phyloP scores from a whole-genome alignment of 2,888 invertebrate genomes.

The Pristionchus exspectatus region DNA sequence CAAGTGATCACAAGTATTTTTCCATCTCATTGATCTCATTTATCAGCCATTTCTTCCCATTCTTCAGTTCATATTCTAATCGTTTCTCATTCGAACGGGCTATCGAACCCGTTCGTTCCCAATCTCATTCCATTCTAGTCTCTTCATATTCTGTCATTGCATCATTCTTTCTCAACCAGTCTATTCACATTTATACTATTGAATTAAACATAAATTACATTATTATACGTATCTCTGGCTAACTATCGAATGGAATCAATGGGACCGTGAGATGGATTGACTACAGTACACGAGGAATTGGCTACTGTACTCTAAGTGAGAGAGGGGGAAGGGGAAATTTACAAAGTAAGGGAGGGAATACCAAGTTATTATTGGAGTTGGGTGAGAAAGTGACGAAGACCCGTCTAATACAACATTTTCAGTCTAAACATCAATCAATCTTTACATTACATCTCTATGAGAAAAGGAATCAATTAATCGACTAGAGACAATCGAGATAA shows the following conservation, averaged over 20 bases:
- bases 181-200: constrained; percentile 8
- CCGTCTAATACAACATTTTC: constrained; percentile 24
- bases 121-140: constrained; percentile 19
- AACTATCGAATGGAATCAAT: constrained; percentile 25
- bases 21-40: constrained; percentile 17
- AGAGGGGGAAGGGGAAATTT: background rate
- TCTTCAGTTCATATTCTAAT: background rate
- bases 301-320: background rate
- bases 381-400: constrained; percentile 31
- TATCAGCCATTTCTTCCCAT: constrained; percentile 6
- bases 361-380: constrained; percentile 18
- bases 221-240: background rate
- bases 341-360: constrained; percentile 24
- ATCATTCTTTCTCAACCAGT: background rate
- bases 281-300: background rate
- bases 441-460: constrained; percentile 36
- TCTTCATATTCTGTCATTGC: constrained; percentile 1
- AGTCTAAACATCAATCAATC: constrained; percentile 31
- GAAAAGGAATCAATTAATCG: constrained; percentile 17
- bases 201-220: background rate
- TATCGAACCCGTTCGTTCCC: background rate
- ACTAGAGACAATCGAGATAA: constrained; percentile 22
- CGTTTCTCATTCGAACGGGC: background rate
- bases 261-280: background rate
- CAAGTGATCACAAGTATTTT: constrained; percentile 3